These are phyloP conservation scores for Oikopleura dioica DNA, from an alignment of 23 tunicate genomes.

Conservation along the genomic window DNA sequence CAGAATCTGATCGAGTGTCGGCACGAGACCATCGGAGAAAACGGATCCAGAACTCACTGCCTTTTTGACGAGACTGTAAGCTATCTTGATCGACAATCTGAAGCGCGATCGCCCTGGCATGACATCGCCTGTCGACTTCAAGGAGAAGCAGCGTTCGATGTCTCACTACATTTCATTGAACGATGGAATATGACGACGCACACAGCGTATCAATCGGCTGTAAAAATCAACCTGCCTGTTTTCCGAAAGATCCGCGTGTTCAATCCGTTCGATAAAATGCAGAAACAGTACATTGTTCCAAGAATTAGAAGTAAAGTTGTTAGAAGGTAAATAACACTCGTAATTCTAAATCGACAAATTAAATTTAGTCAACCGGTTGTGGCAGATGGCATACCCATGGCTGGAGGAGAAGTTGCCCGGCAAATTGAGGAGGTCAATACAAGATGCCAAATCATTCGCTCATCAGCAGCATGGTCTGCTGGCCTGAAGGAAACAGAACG, in stretches of 20 bases:
- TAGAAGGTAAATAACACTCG: background rate
- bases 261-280: background rate
- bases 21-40: no score
- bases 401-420: no score
- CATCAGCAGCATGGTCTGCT: background rate
- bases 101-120: constrained; percentile 53
- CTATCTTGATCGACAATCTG: background rate
- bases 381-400: background rate
- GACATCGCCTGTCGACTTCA: constrained; percentile 65
- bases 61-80: no score
- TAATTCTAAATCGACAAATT: background rate
- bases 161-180: constrained; percentile 81
- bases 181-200: constrained; percentile 67
- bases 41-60: no score
- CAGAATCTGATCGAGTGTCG: background rate
- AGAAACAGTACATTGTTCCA: background rate
- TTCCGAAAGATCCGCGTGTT: background rate
- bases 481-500: background rate
- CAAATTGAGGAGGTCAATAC: background rate
- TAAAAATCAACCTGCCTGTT: background rate
- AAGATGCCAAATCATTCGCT: background rate
- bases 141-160: constrained; percentile 88
- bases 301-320: background rate
- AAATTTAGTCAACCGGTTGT: no score
- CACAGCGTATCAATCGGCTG: background rate